Percentiles rank a stretch among this genome's conserved stretches.
phyloP scores from a whole-genome alignment of 2,888 invertebrate species.

The Drosophila sordidapex region DNA sequence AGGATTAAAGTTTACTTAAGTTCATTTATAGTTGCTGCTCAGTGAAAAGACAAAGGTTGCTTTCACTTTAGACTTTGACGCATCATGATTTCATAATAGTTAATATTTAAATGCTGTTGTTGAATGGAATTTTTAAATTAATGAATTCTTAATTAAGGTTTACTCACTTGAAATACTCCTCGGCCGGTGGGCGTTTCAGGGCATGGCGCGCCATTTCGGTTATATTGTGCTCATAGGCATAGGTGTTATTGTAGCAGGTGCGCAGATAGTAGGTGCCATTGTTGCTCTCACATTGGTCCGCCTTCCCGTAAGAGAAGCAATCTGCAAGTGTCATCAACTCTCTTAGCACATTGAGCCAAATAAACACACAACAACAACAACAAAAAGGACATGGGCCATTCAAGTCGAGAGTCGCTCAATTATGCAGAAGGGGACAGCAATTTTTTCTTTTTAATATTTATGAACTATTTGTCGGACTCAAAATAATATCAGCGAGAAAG shows the following conservation, averaged over 20 bases:
- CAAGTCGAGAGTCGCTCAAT: conserved; percentile 52
- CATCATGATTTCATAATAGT: not conserved
- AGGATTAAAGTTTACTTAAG: conserved; percentile 2
- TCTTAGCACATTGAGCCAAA: conserved; percentile 30
- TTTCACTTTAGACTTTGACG: not conserved
- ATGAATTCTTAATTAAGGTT: not conserved
- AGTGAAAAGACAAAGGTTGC: not conserved
- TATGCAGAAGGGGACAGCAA: conserved; percentile 55
- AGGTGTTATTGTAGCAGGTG: conserved; percentile 87
- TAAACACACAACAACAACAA: not conserved
- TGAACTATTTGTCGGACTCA: conserved; percentile 69
- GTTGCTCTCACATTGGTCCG: conserved; percentile 87
- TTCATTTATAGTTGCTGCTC: not conserved
- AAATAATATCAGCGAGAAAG: not conserved
- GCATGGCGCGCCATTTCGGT: conserved; percentile 86
- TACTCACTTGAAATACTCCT: conserved; percentile 90
- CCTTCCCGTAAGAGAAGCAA: conserved; percentile 89
- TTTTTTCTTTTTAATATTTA: conserved; percentile 68
- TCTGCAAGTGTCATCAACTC: conserved; percentile 84
- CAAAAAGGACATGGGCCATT: conserved; percentile 15
- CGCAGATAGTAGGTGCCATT: conserved; percentile 89
- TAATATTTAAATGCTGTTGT: not conserved
- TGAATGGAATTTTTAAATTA: not conserved
- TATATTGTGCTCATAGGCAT: conserved; percentile 86
- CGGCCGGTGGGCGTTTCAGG: conserved; percentile 88